Percentiles rank a stretch among this genome's conserved stretches.
These are phyloP conservation scores for Hydrozoanthus tunicans DNA, from an alignment of 64 coral and sea anemone species.

Conservation along the genomic window DNA sequence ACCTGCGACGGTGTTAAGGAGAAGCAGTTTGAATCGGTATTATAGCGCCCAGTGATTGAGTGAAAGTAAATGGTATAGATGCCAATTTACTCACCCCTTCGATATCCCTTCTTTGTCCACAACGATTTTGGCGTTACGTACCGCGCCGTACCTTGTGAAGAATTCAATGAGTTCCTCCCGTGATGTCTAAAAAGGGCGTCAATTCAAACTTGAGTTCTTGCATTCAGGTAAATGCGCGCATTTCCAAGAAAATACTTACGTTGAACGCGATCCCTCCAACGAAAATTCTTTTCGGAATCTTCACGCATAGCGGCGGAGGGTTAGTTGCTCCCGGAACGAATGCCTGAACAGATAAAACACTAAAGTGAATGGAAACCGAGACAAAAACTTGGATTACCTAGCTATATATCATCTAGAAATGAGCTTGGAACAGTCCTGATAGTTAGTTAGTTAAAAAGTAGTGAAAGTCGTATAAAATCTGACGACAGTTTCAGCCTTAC, in stretches of 20 bases:
- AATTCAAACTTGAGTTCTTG: neutral
- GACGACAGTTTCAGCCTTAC: too few relatives aligned
- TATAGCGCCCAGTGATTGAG: too few relatives aligned
- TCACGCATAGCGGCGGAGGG: neutral
- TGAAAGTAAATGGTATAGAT: neutral
- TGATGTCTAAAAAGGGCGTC: constrained; percentile 2
- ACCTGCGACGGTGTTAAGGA: neutral
- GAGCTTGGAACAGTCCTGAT: neutral
- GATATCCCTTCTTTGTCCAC: constrained; percentile 2
- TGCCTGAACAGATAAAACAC: neutral
- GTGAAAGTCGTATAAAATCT: too few relatives aligned
- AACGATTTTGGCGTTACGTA: constrained; percentile 45
- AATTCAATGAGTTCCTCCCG: constrained; percentile 38
- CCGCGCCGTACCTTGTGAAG: constrained; percentile 40
- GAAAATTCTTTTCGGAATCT: constrained; percentile 49
- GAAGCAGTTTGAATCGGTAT: neutral
- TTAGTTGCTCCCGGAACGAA: neutral
- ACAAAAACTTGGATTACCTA: neutral
- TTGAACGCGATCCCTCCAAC: constrained; percentile 49
- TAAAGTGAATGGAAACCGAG: neutral
- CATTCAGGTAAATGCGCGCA: neutral
- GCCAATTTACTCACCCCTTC: neutral
- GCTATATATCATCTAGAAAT: neutral
- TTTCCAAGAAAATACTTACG: constrained; percentile 31
- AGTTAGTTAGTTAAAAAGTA: neutral